Conservation (phyloP, 2,888 invertebrate genomes). For the Leucoma salicis region DNA sequence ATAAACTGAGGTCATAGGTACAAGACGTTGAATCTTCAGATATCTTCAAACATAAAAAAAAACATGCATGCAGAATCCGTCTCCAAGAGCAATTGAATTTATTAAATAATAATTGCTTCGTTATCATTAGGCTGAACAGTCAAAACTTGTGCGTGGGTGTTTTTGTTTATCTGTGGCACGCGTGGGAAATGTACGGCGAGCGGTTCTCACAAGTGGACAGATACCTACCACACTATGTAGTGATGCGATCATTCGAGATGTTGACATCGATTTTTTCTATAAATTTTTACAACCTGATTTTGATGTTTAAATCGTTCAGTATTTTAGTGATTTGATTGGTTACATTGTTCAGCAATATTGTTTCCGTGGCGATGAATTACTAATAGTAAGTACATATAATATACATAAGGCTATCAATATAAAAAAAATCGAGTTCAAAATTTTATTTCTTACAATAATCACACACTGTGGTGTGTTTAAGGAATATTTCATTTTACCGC, state of each 20-base stretch:
- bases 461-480: too few relatives aligned
- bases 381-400: too few relatives aligned
- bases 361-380: too few relatives aligned
- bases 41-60: too few relatives aligned
- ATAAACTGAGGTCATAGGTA: too few relatives aligned
- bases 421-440: too few relatives aligned
- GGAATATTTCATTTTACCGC: too few relatives aligned
- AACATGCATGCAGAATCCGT: too few relatives aligned
- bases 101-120: slow-evolving; percentile 49
- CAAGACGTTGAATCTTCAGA: too few relatives aligned
- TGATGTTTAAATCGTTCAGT: not conserved
- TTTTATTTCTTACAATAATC: too few relatives aligned
- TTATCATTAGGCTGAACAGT: slow-evolving; percentile 56
- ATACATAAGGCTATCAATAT: too few relatives aligned
- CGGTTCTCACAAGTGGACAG: slow-evolving; percentile 54
- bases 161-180: slow-evolving; percentile 65
- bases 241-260: slow-evolving; percentile 10
- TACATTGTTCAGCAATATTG: too few relatives aligned
- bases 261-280: slow-evolving; percentile 12
- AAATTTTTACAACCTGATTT: slow-evolving; percentile 3
- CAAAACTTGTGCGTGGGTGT: slow-evolving; percentile 53
- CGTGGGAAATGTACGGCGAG: slow-evolving; percentile 60
- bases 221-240: slow-evolving; percentile 28
- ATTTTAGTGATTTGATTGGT: not conserved
- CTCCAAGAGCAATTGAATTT: slow-evolving; percentile 13